These are phyloP conservation scores for Aeoliscus strigatus DNA, from an alignment of 2,797 vertebrate species.

Conservation along the genomic window DNA sequence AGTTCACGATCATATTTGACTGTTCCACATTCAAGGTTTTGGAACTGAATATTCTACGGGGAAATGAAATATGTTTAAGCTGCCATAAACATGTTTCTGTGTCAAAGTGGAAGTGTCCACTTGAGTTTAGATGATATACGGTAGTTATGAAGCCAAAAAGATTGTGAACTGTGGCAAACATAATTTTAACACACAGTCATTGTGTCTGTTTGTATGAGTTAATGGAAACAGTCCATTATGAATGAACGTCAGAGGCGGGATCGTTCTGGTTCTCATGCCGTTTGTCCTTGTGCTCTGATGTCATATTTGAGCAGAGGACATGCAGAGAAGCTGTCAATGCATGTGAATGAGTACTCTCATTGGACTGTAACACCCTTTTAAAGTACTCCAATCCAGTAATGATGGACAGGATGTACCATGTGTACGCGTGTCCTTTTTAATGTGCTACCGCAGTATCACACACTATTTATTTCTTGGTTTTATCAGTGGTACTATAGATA, in stretches of 20 bases:
- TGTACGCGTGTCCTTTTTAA: conserved; percentile 65
- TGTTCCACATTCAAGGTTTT: conserved; percentile 14
- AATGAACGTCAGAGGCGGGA: conserved; percentile 15
- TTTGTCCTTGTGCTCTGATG: conserved; percentile 42
- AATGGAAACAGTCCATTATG: conserved; percentile 12
- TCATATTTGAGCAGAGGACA: conserved; percentile 24
- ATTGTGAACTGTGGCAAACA: conserved; percentile 49
- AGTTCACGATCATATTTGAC: too few relatives aligned
- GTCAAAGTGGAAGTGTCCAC: conserved; percentile 48
- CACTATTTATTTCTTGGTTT: conserved; percentile 79
- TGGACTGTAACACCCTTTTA: conserved; percentile 44
- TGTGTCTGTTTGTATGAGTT: conserved; percentile 23
- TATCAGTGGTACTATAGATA: conserved; percentile 69
- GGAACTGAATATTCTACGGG: conserved; percentile 7
- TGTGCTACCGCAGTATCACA: conserved; percentile 72
- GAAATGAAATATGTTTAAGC: conserved; percentile 2
- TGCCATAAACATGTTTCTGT: conserved; percentile 32
- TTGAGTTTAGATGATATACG: conserved; percentile 54
- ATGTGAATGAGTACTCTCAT: conserved; percentile 53
- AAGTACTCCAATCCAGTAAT: conserved; percentile 41
- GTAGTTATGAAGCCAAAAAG: conserved; percentile 53
- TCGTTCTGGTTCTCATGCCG: conserved; percentile 45
- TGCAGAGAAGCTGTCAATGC: conserved; percentile 32
- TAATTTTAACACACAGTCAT: conserved; percentile 33
- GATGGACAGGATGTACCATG: conserved; percentile 43